Percentiles rank a stretch among this genome's conserved stretches.
Evolutionary conservation across 2,888 invertebrate species (phyloP).

Genomic region (Carabus problematicus): DNA sequence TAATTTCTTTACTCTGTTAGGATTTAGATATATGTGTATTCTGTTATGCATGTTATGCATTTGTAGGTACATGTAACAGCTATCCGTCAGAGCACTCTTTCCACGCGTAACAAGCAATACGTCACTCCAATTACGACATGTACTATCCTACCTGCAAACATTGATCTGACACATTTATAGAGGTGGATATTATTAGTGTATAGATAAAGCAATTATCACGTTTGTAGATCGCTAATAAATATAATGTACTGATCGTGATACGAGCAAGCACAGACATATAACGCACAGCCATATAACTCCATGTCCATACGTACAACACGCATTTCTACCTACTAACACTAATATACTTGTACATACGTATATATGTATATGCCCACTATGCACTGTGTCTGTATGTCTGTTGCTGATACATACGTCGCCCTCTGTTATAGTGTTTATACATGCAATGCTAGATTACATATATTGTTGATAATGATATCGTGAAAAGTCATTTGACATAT

Average conservation of each 20-base stretch:
- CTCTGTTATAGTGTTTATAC: constrained; percentile 40
- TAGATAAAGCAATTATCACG: constrained; percentile 39
- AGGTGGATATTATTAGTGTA: too few species aligned
- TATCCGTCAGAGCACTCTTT: background rate
- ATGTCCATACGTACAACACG: background rate
- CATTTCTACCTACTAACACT: constrained; percentile 1
- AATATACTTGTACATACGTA: too few species aligned
- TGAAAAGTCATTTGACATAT: constrained; percentile 40
- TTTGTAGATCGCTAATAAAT: constrained; percentile 40
- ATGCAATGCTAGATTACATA: constrained; percentile 41
- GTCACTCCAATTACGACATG: too few species aligned
- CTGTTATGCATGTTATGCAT: background rate
- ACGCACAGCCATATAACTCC: background rate
- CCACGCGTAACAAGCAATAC: too few species aligned
- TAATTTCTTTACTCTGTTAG: background rate
- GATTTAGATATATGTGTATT: background rate
- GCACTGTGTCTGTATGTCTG: constrained; percentile 21
- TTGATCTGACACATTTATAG: too few species aligned
- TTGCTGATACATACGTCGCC: background rate
- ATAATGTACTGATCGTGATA: constrained; percentile 42
- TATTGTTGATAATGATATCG: constrained; percentile 43
- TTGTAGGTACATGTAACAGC: background rate
- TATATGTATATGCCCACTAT: too few species aligned
- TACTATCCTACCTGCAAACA: too few species aligned
- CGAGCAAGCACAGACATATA: constrained; percentile 4